Evolutionary conservation across 2,797 vertebrate species (phyloP), one percentile per base, ranked within the genome.

Genomic region (Sebastes flavidus): DNA sequence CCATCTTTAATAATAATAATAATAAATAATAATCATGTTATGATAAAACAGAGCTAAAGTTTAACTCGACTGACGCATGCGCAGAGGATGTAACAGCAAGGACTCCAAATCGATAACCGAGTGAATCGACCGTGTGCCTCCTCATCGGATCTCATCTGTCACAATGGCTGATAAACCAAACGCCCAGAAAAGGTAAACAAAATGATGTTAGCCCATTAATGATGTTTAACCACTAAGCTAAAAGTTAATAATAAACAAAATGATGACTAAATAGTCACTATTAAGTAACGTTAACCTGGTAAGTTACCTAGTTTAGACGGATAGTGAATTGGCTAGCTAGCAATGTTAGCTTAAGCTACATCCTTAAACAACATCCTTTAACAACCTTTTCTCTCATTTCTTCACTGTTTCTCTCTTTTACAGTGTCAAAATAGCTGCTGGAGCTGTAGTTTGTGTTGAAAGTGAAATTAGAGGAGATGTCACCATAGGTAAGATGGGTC

Each of bases 401-500:
- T 34, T 67, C 8, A 46, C 32, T 65, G 8, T 36, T 25, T 32
- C 63, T 65, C 24, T 38, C 87, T 5, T 77, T 65, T 90, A 1
- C 91, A 99, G 98, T 84, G 97, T 98, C 36, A 99, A 98, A 94
- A 99, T 99, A 81, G 98, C 98, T 2, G 96, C 98, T 1, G 98
- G 98, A 62, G 98, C 98, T 1, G 98, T 99, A 20, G 97, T 99
- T 52, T 99, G 98, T 81, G 98, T 99, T 79, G 98, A 99, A 92
- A 99, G 98, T 90, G 98, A 99, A 91, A 99, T 99, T 86, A 96
- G 94, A 90, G 98, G 98, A 29, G 98, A 99, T 81, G 98, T 99
- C 24, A 99, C 98, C 20, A 99, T 99, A 61, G 98, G 98, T 99
- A 95, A 97, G 96, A 59, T 25, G 30, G 1, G 1, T 1, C 7